Evolutionary conservation across 2,113 vertebrate genomes (phyloP).

Genomic region (Serilophus lunatus): DNA sequence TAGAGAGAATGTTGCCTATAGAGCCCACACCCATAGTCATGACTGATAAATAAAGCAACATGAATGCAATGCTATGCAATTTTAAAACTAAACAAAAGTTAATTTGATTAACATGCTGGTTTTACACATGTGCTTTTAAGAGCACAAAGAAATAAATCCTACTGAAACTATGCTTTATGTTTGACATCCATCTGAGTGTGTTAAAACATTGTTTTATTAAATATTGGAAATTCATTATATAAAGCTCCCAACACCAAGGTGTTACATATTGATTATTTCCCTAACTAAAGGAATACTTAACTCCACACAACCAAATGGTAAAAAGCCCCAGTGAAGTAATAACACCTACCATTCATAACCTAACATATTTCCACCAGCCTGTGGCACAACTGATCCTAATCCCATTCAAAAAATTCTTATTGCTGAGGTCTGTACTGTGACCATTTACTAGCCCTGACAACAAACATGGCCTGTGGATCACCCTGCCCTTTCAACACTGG

Average conservation of each 20-base stretch:
- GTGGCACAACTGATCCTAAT: neutral
- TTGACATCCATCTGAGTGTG: neutral
- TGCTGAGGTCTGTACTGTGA: neutral
- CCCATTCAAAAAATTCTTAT: neutral
- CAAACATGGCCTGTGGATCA: neutral
- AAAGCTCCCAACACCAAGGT: neutral
- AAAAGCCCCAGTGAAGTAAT: neutral
- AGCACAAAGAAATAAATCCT: neutral
- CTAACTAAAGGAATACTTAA: neutral
- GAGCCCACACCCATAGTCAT: neutral
- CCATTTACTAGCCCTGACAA: neutral
- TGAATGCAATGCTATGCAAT: neutral
- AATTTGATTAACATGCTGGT: neutral
- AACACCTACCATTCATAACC: neutral
- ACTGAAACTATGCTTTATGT: neutral
- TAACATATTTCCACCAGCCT: neutral
- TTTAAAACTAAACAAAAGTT: constrained; percentile 6
- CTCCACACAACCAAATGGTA: neutral
- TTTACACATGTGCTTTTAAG: constrained; percentile 18
- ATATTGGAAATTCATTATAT: neutral
- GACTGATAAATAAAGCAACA: neutral
- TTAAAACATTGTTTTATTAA: constrained; percentile 17
- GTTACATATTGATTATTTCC: neutral
- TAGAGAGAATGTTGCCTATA: neutral
- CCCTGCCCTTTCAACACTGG: rapidly evolving